Base-by-base conservation (phyloP, 1,140 invertebrate genomes). In the Drosophila bifasciata region DNA sequence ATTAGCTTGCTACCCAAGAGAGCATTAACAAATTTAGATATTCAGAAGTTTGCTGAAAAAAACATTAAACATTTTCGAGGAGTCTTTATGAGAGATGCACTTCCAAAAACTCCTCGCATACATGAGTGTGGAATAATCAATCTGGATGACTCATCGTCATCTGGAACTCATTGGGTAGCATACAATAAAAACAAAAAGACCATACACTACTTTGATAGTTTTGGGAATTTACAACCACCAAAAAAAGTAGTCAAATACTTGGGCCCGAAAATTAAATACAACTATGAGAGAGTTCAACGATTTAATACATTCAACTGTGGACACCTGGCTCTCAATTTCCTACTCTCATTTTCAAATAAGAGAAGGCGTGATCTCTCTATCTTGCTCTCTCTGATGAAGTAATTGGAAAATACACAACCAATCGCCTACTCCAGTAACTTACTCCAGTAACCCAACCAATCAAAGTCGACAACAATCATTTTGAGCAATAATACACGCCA, bases 281-380 rank as follows among this genome's bases (percentile, higher is more conserved):
- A 41, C 40, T 41, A 41, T 11, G 9, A 41, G 40, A 41, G 40
- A 15, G 15, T n/a, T 5, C 40, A 11, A 41, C 13, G 13, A 13
- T 41, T 41, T 41, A 41, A 41, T 41, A 41, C 13, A n/a, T n/a
- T n/a, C 40, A 41, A 41, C 40, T 41, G 40, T 11, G 40, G 40
- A 41, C 40, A 41, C 9, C 40, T 41, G 40, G 13, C 40, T n/a
- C 40, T 41, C 40, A 11, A 41, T n/a, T 41, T 41, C 9, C n/a
- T 41, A 41, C 40, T 41, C 40, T 41, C 40, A n/a, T n/a, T n/a
- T n/a, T n/a, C n/a, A n/a, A n/a, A n/a, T n/a, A n/a, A n/a, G n/a
- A n/a, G n/a, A n/a, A n/a, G n/a, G n/a, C n/a, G n/a, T n/a, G n/a
- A n/a, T n/a, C n/a, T n/a, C n/a, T n/a, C n/a, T n/a, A n/a, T n/a